Percentiles rank a stretch among this genome's conserved stretches.
These are phyloP conservation scores for Xenopus borealis DNA, from an alignment of 2,113 vertebrate species.

Conservation along the genomic window DNA sequence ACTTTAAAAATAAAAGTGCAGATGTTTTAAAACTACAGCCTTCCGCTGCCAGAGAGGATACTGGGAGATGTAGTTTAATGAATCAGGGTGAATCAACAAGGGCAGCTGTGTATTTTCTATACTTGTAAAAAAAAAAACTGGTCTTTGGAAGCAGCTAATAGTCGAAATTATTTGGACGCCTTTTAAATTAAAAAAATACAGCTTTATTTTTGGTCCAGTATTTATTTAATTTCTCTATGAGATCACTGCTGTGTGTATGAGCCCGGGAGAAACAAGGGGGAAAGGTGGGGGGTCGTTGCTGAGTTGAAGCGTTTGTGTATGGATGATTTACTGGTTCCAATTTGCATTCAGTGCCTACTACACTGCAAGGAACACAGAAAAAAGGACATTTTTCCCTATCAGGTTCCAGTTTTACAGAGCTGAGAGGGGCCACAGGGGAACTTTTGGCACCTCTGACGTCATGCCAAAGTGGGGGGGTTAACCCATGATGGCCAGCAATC, in stretches of 20 bases:
- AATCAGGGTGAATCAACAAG: too few relatives aligned
- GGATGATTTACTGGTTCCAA: slow-evolving; percentile 35
- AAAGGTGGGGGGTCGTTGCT: not conserved
- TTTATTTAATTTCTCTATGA: slow-evolving; percentile 30
- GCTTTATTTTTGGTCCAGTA: slow-evolving; percentile 32
- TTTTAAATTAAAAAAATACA: slow-evolving; percentile 12
- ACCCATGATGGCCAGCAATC: not conserved
- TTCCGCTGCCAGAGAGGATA: too few relatives aligned
- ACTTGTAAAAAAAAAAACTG: slow-evolving; percentile 42
- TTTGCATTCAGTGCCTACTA: slow-evolving; percentile 34
- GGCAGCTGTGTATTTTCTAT: too few relatives aligned
- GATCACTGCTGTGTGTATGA: slow-evolving; percentile 32
- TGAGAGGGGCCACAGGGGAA: slow-evolving; percentile 16
- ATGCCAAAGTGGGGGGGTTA: slow-evolving; percentile 16
- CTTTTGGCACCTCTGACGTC: slow-evolving; percentile 10
- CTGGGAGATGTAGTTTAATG: too few relatives aligned
- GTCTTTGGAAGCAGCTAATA: slow-evolving; percentile 77
- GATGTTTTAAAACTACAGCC: too few relatives aligned
- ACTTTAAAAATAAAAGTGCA: too few relatives aligned
- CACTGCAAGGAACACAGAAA: slow-evolving; percentile 18
- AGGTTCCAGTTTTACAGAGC: slow-evolving; percentile 27
- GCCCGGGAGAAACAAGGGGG: slow-evolving; percentile 1
- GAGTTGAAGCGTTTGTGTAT: slow-evolving; percentile 9
- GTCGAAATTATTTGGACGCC: slow-evolving; percentile 42
- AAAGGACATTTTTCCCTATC: slow-evolving; percentile 20